Base-by-base conservation (phyloP, 2,888 invertebrate species). In the Erynnis tages region DNA sequence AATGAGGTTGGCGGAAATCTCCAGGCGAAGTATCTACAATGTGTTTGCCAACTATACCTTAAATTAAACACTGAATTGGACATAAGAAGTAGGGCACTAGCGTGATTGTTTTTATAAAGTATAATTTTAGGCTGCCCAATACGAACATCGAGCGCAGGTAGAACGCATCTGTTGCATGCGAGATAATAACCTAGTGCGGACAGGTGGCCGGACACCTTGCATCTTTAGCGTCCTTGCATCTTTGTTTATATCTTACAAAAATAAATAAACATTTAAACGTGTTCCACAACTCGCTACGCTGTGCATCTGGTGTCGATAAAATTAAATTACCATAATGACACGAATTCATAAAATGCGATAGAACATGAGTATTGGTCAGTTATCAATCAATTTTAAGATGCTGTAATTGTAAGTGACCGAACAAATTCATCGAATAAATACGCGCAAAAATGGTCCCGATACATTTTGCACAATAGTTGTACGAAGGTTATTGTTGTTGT, bases 151-250 rank as follows among this genome's bases (percentile, higher is more conserved):
- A 72, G 54, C 62, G 73, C 82, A 82, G 82, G 85, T 84, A 87
- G 71, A 61, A 62, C 71, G 74, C 89, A 88, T 88, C 87, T 88
- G 87, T 86, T 85, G 75, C 62, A 67, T 85, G 75, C 62, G 67
- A 76, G 83, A 84, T 83, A 84, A 88, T 87, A 80, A 69, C 69
- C 60, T 53, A 53, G 54, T 34, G 64, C 68, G 68, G 77, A 85
- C 88, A 87, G 88, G 89, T 88, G 88, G 75, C 64, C 60, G 66
- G 73, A 66, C 89, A 87, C 88, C 87, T 87, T 87, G 87, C 84
- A 76, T 76, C 75, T 71, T 29, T 17, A 61, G 67, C 68, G 70
- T 67, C 73, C 71, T 75, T 69, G 70, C 63, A 58, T 55, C 57
- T 60, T 63, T 40, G 38, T 52, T 52, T 45, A 45, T 17, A 46